Evolutionary conservation across 2,113 vertebrate species (phyloP).

Genomic region (Noctilio leporinus): DNA sequence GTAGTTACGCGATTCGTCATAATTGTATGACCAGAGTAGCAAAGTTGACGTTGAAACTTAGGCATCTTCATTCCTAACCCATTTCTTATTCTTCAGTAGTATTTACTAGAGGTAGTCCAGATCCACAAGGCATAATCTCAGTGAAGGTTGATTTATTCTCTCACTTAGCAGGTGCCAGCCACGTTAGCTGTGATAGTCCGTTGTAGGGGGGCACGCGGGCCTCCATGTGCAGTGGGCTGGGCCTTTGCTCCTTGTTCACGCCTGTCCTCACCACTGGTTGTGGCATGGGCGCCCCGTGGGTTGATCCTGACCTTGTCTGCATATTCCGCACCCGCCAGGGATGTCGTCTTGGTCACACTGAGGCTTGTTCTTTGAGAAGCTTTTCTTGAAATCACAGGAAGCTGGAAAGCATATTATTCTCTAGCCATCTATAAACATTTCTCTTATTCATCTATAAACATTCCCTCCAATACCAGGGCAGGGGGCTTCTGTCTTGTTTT

Average conservation of each 20-base stretch:
- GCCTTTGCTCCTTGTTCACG: background rate
- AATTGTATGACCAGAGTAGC: background rate
- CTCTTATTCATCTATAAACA: background rate
- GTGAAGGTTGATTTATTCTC: background rate
- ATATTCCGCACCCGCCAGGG: too few species aligned
- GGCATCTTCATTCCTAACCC: background rate
- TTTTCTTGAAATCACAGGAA: background rate
- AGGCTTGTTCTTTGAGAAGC: background rate
- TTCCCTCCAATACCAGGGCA: background rate
- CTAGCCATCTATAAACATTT: background rate
- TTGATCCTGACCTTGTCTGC: background rate
- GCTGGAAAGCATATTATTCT: background rate
- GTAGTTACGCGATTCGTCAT: background rate
- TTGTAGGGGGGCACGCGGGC: background rate
- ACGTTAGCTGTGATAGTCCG: background rate
- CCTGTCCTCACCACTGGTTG: background rate
- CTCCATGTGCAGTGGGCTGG: fast-evolving
- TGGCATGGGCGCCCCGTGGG: fast-evolving
- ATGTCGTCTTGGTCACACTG: background rate
- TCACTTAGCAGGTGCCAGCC: background rate
- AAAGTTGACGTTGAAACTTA: background rate
- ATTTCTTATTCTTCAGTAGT: background rate
- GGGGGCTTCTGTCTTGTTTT: background rate
- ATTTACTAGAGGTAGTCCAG: background rate
- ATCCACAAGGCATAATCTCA: background rate